Conservation (phyloP, 64 coral and sea anemone species). For the Hydrozoanthus tunicans region DNA sequence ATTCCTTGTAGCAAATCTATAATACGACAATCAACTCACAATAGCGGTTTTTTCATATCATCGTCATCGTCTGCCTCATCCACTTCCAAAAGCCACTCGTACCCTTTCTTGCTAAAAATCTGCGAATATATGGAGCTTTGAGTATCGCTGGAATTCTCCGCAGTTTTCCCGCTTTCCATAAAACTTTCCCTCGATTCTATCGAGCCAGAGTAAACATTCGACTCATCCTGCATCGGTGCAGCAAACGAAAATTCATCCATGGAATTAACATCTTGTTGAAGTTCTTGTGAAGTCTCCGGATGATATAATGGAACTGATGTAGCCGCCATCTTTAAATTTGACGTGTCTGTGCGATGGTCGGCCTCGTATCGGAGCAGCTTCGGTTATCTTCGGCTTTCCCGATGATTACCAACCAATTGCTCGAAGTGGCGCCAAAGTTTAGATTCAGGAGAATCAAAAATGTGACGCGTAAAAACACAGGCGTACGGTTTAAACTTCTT, state of each 20-base stretch:
- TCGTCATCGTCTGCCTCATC: conserved; percentile 91
- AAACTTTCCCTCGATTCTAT: conserved; percentile 75
- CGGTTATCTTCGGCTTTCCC: conserved; percentile 2
- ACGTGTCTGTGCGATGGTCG: conserved; percentile 48
- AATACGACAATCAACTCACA: conserved; percentile 66
- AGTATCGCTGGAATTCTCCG: conserved; percentile 33
- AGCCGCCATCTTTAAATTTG: conserved; percentile 92
- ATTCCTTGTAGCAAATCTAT: not conserved
- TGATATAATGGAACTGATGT: conserved; percentile 96
- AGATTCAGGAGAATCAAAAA: not conserved
- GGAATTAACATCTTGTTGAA: conserved; percentile 47
- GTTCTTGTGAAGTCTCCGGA: conserved; percentile 63
- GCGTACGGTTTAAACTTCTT: too few species aligned
- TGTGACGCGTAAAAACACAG: not conserved
- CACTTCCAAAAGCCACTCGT: conserved; percentile 96
- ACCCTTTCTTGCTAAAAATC: conserved; percentile 90
- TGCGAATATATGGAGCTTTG: conserved; percentile 76
- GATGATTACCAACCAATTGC: conserved; percentile 13
- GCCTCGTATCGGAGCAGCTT: not conserved
- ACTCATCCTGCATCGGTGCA: conserved; percentile 68
- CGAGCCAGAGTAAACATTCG: conserved; percentile 77
- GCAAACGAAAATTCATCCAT: conserved; percentile 92
- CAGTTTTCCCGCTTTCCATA: conserved; percentile 63
- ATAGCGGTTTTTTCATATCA: conserved; percentile 91
- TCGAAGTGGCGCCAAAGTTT: conserved; percentile 52